Base-by-base conservation (phyloP, 2,113 vertebrate genomes). In the Sarotherodon lohbergeri region DNA sequence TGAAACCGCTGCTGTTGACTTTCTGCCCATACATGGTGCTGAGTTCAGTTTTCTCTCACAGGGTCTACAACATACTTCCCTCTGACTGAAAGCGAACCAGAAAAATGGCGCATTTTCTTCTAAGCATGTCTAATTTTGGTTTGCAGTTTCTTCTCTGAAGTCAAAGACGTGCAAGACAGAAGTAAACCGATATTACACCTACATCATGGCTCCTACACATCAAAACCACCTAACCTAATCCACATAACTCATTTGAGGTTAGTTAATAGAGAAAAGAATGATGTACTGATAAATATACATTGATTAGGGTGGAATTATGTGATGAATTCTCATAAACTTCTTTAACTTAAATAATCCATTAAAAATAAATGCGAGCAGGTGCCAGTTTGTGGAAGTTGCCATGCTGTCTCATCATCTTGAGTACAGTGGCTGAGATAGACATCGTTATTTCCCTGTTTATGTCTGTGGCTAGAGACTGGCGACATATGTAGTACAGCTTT, bases 11-110 rank as follows among this genome's bases (percentile, higher is more conserved):
- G 14, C 14, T 48, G 50, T 66, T 39, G 7, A 83, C 81, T 79
- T 61, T 82, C 32, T 73, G 43, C 59, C 82, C 80, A 63, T 83
- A 87, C 43, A 85, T 36, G 48, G 43, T 24, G 24, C 8, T 36
- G 24, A 43, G 66, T 11, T 10, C 27, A 1, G 3, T 61, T 86
- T 54, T 83, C 34, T 81, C n/a, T 57, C 7, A 3, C 19, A 55
- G 32, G 39, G 71, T 82, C 57, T 55, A 85, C 3, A 63, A 4
- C 12, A 80, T n/a, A 93, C 86, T 91, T 94, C 83, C 90, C 84
- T 79, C 22, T 90, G 81, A 80, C 80, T 80, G 19, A 29, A 80
- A 85, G n/a, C 68, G n/a, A 79, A 83, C 2, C 13, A 56, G 4
- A 86, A 48, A 19, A 17, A 39, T 9, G 39, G 46, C 10, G n/a